phyloP scores from a whole-genome alignment of 2,888 invertebrate species.

The Drosophila pseudotakahashii region DNA sequence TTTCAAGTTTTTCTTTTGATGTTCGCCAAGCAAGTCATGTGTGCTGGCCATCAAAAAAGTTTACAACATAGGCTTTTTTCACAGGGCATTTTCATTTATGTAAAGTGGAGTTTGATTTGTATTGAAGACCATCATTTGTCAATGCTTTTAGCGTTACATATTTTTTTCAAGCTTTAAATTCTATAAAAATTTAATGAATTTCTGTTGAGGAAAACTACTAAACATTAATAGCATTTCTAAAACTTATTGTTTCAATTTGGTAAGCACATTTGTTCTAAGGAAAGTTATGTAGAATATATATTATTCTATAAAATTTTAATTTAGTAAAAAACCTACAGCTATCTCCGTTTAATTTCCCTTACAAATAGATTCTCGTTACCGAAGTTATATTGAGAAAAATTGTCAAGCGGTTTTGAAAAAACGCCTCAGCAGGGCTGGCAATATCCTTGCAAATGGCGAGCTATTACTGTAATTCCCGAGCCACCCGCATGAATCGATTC shows the following conservation, averaged over 20 bases:
- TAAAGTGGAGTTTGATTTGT: not conserved
- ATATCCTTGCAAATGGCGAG: conserved; percentile 31
- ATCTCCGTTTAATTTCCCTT: too few relatives aligned
- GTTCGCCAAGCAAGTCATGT: conserved; percentile 26
- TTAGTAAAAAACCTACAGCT: too few relatives aligned
- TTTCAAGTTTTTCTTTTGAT: conserved; percentile 40
- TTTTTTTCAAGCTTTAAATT: not conserved
- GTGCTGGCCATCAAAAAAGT: conserved; percentile 15
- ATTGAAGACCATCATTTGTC: not conserved
- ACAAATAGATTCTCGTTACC: not conserved
- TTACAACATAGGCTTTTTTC: not conserved
- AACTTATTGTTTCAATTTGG: too few relatives aligned
- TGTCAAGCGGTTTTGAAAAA: conserved; percentile 3
- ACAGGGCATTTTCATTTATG: conserved; percentile 5
- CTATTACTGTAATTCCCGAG: conserved; percentile 23
- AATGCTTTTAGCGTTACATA: not conserved
- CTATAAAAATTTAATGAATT: too few relatives aligned
- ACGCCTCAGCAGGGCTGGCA: too few relatives aligned
- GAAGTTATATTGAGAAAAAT: conserved; percentile 18
- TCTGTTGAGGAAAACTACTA: too few relatives aligned
- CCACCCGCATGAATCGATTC: conserved; percentile 37
- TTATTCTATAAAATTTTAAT: not conserved
- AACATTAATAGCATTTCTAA: too few relatives aligned
- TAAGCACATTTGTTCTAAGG: too few relatives aligned
- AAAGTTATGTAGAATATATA: too few relatives aligned